Evolutionary conservation across 35 echinoderm and acorn worm genomes (phyloP), one percentile per base, ranked within the genome.

Genomic region (Ophioderma brevispina): DNA sequence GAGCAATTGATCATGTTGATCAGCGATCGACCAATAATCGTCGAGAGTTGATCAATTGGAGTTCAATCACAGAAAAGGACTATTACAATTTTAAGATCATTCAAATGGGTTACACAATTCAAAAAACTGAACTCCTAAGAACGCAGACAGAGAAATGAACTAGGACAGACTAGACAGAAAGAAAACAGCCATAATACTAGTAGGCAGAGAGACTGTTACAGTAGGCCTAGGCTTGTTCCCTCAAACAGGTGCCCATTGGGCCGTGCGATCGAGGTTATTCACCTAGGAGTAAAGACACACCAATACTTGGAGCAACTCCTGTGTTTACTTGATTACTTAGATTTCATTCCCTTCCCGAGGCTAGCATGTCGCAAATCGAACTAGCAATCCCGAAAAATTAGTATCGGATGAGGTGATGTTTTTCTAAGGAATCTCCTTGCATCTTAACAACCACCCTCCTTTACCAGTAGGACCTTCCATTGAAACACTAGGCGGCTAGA

Each of bases 391-490:
- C 28, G 23, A 70, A 70, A 70, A 70, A 70, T 70, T 70, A 70
- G 59, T 70, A 25, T 70, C 59, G 10, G 59, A 70, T 70, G 59
- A 70, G 59, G 59, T 70, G 59, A 70, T 70, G 59, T 70, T 70
- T 25, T 70, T 25, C 3, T 70, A 25, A 70, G 59, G 59, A 70
- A 70, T 70, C 59, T 25, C 59, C 59, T 15, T 70, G 6, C 59
- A 25, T 70, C 59, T 18, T 70, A 70, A 70, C 15, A 18, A 21
- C n/a, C 41, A 46, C 41, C 41, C 41, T 46, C 17, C 41, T 46
- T 17, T 8, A 46, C 41, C 41, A 46, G 41, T 46, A 46, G 41
- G 77, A 14, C 38, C 38, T 79, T 38, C 19, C 33, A 31, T 33
- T 34, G 2, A 4, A 33, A 79, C 21, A 38, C 77, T 34, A 19